Base-by-base conservation (phyloP, 2,888 invertebrate genomes). In the Drepana falcataria region DNA sequence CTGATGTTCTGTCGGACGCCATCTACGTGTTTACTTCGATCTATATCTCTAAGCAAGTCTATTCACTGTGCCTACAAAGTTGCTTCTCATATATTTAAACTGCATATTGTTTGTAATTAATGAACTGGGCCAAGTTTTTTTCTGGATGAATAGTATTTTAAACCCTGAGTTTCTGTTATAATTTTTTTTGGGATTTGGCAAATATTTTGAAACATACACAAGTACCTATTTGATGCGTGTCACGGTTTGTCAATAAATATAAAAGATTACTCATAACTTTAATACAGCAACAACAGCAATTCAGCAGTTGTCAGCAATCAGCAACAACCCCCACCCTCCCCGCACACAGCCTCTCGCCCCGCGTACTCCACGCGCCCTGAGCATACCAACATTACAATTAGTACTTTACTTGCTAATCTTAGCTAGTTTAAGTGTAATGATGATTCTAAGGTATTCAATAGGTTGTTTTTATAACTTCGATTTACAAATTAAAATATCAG, bases 251-350 rank as follows among this genome's bases (percentile, higher is more conserved):
- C 85, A 85, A 87, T 83, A 84, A 81, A 83, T 78, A 89, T 83
- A 86, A 89, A 90, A 83, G 77, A 81, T 88, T 89, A 90, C 88
- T 90, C 91, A 90, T 91, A 91, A 91, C 91, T 90, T 89, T 83
- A 79, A 80, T 71, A 86, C 91, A 68, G 89, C 91, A 87, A 89
- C 88, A 88, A 88, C 90, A 80, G 90, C 88, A 88, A 85, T 81
- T 85, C 89, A 85, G 88, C 87, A 84, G 89, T 87, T 90, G 90
- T 88, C 89, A 85, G 89, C 87, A 85, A 81, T 79, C 91, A 76
- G 88, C 89, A 81, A 81, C 80, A 78, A 81, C 80, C 71, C 75
- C 72, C 21, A 21, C 75, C 71, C 73, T 79, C 81, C 84, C 85
- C 85, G 83, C 82, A 84, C 72, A 83, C 83, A 75, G 84, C 85